Evolutionary conservation across 2,888 invertebrate genomes (phyloP), one percentile per base, ranked within the genome.

Genomic region (Hofmannophila pseudospretella): DNA sequence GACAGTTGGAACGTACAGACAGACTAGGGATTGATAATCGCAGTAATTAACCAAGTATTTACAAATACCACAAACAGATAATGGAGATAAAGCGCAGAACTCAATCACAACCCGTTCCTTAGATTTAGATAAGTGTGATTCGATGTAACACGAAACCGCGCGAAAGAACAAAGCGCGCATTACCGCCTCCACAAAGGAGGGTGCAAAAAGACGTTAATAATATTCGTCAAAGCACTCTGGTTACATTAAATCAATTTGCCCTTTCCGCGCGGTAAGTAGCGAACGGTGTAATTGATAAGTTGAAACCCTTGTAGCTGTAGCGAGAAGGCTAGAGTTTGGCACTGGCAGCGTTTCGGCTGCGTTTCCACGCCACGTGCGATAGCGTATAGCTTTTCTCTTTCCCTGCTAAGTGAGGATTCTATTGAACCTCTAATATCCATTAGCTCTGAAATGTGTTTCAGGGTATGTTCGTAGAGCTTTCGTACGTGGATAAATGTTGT

Each of bases 171-270:
- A 84, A 81, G 79, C 76, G 71, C 72, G 77, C 75, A 76, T 77
- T 75, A 73, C 69, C 61, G 67, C 62, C 65, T 66, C 69, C 67
- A 67, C 49, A 70, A 67, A 64, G 69, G 77, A 75, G 84, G 79
- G 80, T 71, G 81, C 65, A 84, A 84, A 86, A 86, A 85, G 85
- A 84, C 85, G 84, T 82, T 86, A 85, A 86, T 86, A 86, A 86
- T 86, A 86, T 85, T 86, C 86, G 85, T 86, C 85, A 86, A 85
- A 86, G 85, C 85, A 85, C 85, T 85, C 85, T 76, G 84, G 85
- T 84, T 85, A 86, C 86, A 86, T 86, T 86, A 86, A 86, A 86
- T 86, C 85, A 86, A 86, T 86, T 85, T 85, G 85, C 82, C 85
- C 85, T 85, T 84, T 81, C 78, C 82, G 76, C 84, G 85, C 81